Evolutionary conservation across 2,888 invertebrate genomes (phyloP).

Genomic region (Plebejus anna): DNA sequence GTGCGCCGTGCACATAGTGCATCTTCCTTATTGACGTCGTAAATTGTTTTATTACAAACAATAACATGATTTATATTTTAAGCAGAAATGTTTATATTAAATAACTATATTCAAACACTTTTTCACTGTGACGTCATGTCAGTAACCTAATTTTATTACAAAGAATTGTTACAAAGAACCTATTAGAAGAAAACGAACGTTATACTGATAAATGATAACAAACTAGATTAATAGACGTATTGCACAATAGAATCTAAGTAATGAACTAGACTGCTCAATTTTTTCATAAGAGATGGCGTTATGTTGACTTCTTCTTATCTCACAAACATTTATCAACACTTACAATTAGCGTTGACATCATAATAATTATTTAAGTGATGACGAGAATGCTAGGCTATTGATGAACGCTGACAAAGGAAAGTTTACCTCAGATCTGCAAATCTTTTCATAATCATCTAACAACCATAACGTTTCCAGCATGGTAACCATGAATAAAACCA

Average conservation of each 20-base stretch:
- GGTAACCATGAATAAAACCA: neutral
- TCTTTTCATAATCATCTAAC: neutral
- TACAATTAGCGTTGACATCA: constrained; percentile 3
- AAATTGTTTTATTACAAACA: constrained; percentile 19
- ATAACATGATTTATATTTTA: neutral
- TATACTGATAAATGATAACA: neutral
- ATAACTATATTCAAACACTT: neutral
- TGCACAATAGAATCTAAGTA: neutral
- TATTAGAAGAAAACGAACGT: neutral
- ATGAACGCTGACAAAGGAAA: neutral
- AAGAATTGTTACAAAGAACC: neutral
- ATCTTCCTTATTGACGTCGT: constrained; percentile 25
- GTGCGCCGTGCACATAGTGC: constrained; percentile 21
- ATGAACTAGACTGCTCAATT: neutral
- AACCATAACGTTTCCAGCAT: neutral
- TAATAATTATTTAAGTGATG: neutral
- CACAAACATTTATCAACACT: neutral
- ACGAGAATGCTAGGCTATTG: neutral
- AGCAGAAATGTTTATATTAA: neutral
- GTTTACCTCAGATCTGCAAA: too few relatives aligned
- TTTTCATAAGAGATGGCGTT: constrained; percentile 21
- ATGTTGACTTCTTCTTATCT: constrained; percentile 8
- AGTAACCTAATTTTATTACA: neutral
- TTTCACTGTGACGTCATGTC: neutral
- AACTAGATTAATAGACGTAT: neutral